Base-by-base conservation (phyloP, 2,888 invertebrate genomes). In the Eucera pruinosa region DNA sequence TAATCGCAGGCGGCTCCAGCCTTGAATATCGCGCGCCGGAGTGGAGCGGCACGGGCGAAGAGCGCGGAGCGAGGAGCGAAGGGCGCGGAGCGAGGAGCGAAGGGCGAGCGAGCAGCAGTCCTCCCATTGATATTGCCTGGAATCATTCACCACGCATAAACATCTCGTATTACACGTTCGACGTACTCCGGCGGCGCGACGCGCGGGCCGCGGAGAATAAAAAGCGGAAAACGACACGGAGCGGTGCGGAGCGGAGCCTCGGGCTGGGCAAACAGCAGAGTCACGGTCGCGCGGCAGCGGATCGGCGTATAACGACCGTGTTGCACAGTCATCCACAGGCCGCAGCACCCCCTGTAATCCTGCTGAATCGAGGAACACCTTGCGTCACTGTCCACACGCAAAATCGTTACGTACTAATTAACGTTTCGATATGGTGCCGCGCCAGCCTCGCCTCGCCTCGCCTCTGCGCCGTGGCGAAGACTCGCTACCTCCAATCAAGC, bases 241-340 rank as follows among this genome's bases (percentile, higher is more conserved):
- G 43, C 18, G n/a, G 23, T n/a, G n/a, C 18, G 50, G 33, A 55
- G 62, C 47, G 30, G 41, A 60, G 71, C 71, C 55, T 62, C 52
- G 66, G 70, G 64, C 43, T 70, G 52, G 57, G 74, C 74, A 80
- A 79, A 84, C 82, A 81, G 87, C 82, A 75, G 86, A 89, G 89
- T 89, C 89, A 89, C 78, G 88, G 87, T 88, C 88, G 87, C 82
- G 87, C 87, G 87, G 84, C 86, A 84, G 86, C 79, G 80, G 84
- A 89, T 84, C 81, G 84, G 77, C 84, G 60, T 73, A 78, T 85
- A 88, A 89, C 88, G 80, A 86, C 86, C 87, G 87, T 82, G 85
- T 82, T 87, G 89, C 87, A 81, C 78, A 87, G 87, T 89, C 87
- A 88, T 89, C 85, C 78, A 76, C 83, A 72, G 78, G 70, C 84